phyloP scores from a whole-genome alignment of 2,888 invertebrate genomes.

The Ormyrus thymus region DNA sequence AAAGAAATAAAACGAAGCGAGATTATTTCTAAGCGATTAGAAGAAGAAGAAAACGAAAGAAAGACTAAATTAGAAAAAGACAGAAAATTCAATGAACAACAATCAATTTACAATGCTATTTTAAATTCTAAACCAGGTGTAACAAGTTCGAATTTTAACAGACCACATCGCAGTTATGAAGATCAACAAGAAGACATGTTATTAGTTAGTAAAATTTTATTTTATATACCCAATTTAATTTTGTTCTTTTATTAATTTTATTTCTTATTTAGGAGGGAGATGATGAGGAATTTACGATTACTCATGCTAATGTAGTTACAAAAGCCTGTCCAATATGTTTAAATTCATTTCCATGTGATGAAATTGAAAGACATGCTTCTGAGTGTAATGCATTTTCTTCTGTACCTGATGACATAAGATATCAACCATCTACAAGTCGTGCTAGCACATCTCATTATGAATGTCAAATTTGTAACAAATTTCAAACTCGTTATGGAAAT shows the following conservation, averaged over 20 bases:
- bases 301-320: constrained; percentile 30
- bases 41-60: constrained; percentile 47
- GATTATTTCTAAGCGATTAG: constrained; percentile 25
- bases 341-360: constrained; percentile 58
- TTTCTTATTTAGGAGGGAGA: constrained; percentile 27
- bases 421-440: constrained; percentile 41
- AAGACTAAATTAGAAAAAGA: constrained; percentile 40
- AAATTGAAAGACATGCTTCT: constrained; percentile 66
- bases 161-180: background rate
- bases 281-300: constrained; percentile 30
- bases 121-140: constrained; percentile 1
- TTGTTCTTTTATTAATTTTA: constrained; percentile 5
- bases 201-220: constrained; percentile 27
- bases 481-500: constrained; percentile 58
- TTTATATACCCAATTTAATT: background rate
- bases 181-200: constrained; percentile 14
- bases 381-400: constrained; percentile 62
- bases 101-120: background rate
- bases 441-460: constrained; percentile 30
- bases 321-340: constrained; percentile 67
- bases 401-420: constrained; percentile 37
- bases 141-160: constrained; percentile 26
- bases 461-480: constrained; percentile 62
- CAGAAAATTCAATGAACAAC: constrained; percentile 45
- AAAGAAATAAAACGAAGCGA: constrained; percentile 54